Evolutionary conservation across 2,888 invertebrate genomes (phyloP), one percentile per base, ranked within the genome.

Genomic region (Mesoligia furuncula): DNA sequence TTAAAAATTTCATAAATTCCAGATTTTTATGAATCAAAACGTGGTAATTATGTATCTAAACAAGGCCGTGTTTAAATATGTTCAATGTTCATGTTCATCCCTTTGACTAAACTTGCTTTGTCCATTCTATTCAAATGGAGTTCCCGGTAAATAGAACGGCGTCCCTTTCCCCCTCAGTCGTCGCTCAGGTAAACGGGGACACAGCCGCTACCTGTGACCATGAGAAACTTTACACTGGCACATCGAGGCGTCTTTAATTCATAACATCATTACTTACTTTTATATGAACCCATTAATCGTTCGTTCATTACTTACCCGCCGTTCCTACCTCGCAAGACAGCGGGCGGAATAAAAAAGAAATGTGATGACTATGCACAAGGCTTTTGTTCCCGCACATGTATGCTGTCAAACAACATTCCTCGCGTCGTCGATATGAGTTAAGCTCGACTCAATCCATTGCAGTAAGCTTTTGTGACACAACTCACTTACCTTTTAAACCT

Each of bases 361-460:
- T 91, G 92, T 92, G 93, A 95, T 94, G 95, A 95, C 94, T 95
- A 92, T 95, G 95, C 95, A 94, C 92, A 94, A 94, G 95, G 95
- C 96, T 96, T 96, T 96, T 96, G 96, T 96, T 96, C 95, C 95
- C 95, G 95, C 94, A 95, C 93, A 95, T 95, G 94, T 95, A 96
- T 95, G 96, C 96, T 95, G 96, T 96, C 96, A 94, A 95, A 95
- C 96, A 93, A 94, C 96, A 96, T 96, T 96, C 96, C 96, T 94
- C 92, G 91, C 94, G 93, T 94, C 94, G 94, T 94, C 95, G 95
- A 95, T 95, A 95, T 95, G 93, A 94, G 93, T 95, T 94, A 94
- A 95, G 94, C 96, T 95, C 94, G 93, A 94, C 94, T 94, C 94
- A 93, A 95, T 95, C 92, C 94, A 91, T 92, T 92, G 89, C 87